Evolutionary conservation across 2,888 invertebrate genomes (phyloP).

Genomic region (Lasioglossum lativentre): DNA sequence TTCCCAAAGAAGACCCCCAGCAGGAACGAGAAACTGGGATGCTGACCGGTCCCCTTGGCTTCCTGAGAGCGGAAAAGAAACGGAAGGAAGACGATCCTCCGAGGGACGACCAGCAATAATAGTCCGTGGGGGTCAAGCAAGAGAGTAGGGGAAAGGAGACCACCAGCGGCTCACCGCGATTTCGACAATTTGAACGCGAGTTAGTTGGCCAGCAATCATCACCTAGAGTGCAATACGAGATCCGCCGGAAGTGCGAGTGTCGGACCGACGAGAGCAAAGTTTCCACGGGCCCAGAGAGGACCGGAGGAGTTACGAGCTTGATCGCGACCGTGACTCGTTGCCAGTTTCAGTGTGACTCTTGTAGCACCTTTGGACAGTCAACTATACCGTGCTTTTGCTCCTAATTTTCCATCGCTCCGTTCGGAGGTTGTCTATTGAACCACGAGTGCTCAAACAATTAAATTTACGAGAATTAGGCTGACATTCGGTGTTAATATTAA

Average conservation of each 20-base stretch:
- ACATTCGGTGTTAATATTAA: not conserved
- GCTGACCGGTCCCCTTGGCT: slow-evolving; percentile 62
- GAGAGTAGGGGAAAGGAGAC: slow-evolving; percentile 65
- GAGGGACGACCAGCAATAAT: slow-evolving; percentile 60
- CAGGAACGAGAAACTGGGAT: slow-evolving; percentile 54
- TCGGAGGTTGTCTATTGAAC: not conserved
- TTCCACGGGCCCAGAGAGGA: not conserved
- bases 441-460: not conserved
- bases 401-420: not conserved
- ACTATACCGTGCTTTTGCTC: not conserved
- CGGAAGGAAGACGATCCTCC: slow-evolving; percentile 43
- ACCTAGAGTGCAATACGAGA: slow-evolving; percentile 69
- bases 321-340: not conserved
- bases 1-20: slow-evolving; percentile 76
- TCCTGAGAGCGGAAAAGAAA: slow-evolving; percentile 30
- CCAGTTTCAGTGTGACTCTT: slow-evolving; percentile 6
- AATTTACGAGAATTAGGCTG: not conserved
- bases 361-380: not conserved
- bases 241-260: slow-evolving; percentile 61
- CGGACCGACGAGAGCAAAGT: slow-evolving; percentile 30
- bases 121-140: slow-evolving; percentile 58
- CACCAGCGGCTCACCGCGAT: slow-evolving; percentile 67
- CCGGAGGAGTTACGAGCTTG: not conserved
- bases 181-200: slow-evolving; percentile 60
- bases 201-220: slow-evolving; percentile 71